phyloP scores from a whole-genome alignment of 2,888 invertebrate species.

The Diaperis boleti region DNA sequence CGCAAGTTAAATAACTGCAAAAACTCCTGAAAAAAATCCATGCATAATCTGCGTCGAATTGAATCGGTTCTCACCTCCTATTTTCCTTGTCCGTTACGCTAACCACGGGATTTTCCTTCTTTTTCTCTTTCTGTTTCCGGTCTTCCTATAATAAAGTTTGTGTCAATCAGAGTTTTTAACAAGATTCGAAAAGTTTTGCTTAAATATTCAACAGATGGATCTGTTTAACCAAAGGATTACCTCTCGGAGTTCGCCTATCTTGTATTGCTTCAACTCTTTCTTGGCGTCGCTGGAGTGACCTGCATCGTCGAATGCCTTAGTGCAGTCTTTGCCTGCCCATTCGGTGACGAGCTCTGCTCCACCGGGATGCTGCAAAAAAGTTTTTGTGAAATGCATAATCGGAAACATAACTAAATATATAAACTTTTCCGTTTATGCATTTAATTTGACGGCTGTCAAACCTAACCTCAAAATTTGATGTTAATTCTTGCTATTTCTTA shows the following conservation, averaged over 20 bases:
- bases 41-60: background rate
- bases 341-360: conserved; percentile 74
- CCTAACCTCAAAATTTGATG: too few species aligned
- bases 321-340: conserved; percentile 76
- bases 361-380: conserved; percentile 75
- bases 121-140: conserved; percentile 25
- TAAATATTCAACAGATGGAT: conserved; percentile 17
- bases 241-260: conserved; percentile 76
- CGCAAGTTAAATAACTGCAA: conserved; percentile 30
- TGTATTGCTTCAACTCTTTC: conserved; percentile 70
- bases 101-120: background rate
- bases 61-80: conserved; percentile 15
- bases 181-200: conserved; percentile 12
- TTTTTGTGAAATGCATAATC: conserved; percentile 1
- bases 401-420: too few species aligned
- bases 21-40: conserved; percentile 27
- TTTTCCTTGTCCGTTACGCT: conserved; percentile 6
- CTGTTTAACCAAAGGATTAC: conserved; percentile 59
- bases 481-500: too few species aligned
- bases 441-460: too few species aligned
- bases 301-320: conserved; percentile 74
- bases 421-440: too few species aligned
- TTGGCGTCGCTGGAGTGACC: conserved; percentile 78
- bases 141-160: conserved; percentile 25
- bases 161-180: conserved; percentile 9